These are phyloP conservation scores for Rhimphoctona megacephalus DNA, from an alignment of 2,888 invertebrate genomes.

Conservation along the genomic window DNA sequence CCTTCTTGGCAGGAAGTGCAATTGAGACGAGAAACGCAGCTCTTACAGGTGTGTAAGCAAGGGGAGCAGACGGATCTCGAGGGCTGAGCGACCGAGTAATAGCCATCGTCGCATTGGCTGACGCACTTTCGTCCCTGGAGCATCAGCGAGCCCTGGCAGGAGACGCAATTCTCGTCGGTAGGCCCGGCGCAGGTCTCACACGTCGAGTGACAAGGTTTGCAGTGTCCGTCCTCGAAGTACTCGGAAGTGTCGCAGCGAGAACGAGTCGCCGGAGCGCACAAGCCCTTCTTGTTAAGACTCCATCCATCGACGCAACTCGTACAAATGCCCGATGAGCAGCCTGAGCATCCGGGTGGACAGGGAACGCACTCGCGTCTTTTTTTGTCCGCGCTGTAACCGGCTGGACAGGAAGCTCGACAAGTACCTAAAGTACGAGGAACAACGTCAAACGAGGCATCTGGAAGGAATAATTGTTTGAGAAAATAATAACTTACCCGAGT, in stretches of 20 bases:
- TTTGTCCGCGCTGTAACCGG: constrained; percentile 91
- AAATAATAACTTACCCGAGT: constrained; percentile 86
- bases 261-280: constrained; percentile 90
- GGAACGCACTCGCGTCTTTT: constrained; percentile 92
- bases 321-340: constrained; percentile 91
- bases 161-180: constrained; percentile 90
- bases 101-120: constrained; percentile 91
- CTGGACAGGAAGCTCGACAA: constrained; percentile 91
- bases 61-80: constrained; percentile 87
- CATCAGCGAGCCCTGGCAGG: constrained; percentile 90
- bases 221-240: constrained; percentile 90
- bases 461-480: background rate
- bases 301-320: constrained; percentile 91
- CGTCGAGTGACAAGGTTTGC: constrained; percentile 91
- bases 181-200: constrained; percentile 94
- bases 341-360: constrained; percentile 92
- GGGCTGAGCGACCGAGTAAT: constrained; percentile 89
- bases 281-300: constrained; percentile 91
- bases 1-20: constrained; percentile 93
- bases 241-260: constrained; percentile 89
- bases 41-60: constrained; percentile 92
- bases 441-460: background rate
- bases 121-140: constrained; percentile 91
- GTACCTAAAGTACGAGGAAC: constrained; percentile 85
- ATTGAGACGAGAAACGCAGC: constrained; percentile 92